Evolutionary conservation across 92 coral and sea anemone genomes (phyloP).

Genomic region (Umimayanthus chanpuru): DNA sequence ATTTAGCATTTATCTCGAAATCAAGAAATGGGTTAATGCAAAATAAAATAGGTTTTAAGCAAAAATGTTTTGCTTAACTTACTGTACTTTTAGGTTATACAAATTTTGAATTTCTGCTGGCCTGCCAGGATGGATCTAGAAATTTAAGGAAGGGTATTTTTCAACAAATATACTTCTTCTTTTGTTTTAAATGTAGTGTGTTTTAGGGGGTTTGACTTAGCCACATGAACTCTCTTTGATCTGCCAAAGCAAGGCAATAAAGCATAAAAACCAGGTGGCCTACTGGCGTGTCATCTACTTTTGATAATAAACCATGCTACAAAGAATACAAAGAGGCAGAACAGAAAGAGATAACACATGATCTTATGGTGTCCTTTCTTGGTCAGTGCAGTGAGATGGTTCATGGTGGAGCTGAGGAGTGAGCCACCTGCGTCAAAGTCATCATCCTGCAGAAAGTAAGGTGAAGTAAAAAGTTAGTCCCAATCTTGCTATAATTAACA

Average conservation of each 20-base stretch:
- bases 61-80: too few relatives aligned
- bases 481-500: too few relatives aligned
- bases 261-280: slow-evolving; percentile 4
- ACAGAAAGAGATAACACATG: slow-evolving; percentile 87
- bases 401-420: slow-evolving; percentile 89
- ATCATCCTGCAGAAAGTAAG: slow-evolving; percentile 70
- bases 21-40: too few relatives aligned
- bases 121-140: too few relatives aligned
- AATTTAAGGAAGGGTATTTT: too few relatives aligned
- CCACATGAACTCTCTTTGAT: not conserved
- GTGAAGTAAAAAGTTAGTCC: not conserved
- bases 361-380: slow-evolving; percentile 96
- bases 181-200: too few relatives aligned
- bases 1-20: too few relatives aligned
- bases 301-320: slow-evolving; percentile 87
- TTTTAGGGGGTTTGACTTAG: too few relatives aligned
- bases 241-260: not conserved
- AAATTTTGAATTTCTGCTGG: too few relatives aligned
- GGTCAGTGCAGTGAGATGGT: slow-evolving; percentile 80
- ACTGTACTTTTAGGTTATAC: too few relatives aligned
- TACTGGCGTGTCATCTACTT: slow-evolving; percentile 54
- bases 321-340: slow-evolving; percentile 93
- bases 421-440: slow-evolving; percentile 96
- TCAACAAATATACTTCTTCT: too few relatives aligned
- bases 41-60: too few relatives aligned